Evolutionary conservation across 2,888 invertebrate species (phyloP), one percentile per base, ranked within the genome.

Genomic region (Chalcosyrphus nemorum): DNA sequence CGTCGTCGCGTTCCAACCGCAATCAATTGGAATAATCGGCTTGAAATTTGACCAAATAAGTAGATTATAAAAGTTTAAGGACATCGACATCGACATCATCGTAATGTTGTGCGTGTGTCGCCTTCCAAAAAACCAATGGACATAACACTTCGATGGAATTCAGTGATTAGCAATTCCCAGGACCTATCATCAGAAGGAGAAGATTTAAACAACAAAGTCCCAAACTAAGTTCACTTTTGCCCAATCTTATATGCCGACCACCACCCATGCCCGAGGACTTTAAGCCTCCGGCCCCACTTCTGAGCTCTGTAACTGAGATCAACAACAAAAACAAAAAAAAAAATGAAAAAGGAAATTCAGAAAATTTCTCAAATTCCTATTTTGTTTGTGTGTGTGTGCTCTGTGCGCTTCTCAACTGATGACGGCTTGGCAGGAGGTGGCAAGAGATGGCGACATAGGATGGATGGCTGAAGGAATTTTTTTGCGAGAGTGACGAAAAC

Each of bases 21-120:
- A 45, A 65, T 74, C 76, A 76, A 68, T 76, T 76, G 66, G 50
- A 81, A 75, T 75, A 81, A 81, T 81, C 81, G 75, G 75, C 70
- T 75, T 81, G 81, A 70, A 70, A 81, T 81, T 81, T 81, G 75
- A 81, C 81, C 81, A 57, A 56, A 32, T 81, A 81, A 81, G 81
- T 63, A 75, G 81, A 81, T 75, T 81, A 81, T 27, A 57, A 65
- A 81, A 81, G 47, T 75, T 70, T 32, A 38, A 21, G 11, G 45
- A 43, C 29, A 54, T 38, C 63, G n/a, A 45, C 13, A 17, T n/a
- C 52, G 5, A 50, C 47, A 9, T 19, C n/a, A 19, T 19, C n/a
- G 35, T 38, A 38, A 13, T 61, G 29, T n/a, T 45, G 54, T 59
- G 65, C 50, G 61, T 61, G 29, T 43, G 21, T 21, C 57, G 2